These are phyloP conservation scores for Orchesellides sinensis DNA, from an alignment of 2,888 invertebrate species.

Conservation along the genomic window DNA sequence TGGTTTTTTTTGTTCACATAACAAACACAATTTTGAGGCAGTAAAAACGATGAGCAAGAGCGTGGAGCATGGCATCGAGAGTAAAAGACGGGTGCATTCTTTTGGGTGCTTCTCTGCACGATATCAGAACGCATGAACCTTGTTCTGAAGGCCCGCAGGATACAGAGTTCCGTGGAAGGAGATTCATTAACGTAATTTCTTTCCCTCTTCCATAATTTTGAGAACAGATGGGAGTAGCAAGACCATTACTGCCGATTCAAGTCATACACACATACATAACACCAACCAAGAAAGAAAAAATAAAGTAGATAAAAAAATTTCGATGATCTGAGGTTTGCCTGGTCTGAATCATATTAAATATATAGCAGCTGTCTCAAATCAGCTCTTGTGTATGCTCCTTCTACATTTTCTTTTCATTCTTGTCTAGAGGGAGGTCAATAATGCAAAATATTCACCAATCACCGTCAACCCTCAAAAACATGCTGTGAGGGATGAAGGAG, in stretches of 20 bases:
- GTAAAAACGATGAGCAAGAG: no score
- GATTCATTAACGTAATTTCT: conserved; percentile 63
- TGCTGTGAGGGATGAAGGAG: conserved; percentile 9
- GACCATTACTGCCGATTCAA: background rate
- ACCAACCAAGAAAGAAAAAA: conserved; percentile 4
- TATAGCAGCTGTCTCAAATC: conserved; percentile 27
- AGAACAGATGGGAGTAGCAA: conserved; percentile 59
- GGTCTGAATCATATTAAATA: conserved; percentile 24
- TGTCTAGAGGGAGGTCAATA: background rate
- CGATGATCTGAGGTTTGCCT: conserved; percentile 32
- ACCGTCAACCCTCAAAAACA: background rate
- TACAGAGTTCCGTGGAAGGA: conserved; percentile 61
- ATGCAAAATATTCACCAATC: background rate
- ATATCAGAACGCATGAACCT: conserved; percentile 57
- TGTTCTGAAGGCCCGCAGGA: conserved; percentile 62
- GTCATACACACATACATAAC: background rate
- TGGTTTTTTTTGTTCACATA: conserved; percentile 3
- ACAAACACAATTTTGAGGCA: conserved; percentile 13
- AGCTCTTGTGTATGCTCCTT: conserved; percentile 5
- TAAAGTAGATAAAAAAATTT: background rate
- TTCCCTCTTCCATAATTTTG: conserved; percentile 54
- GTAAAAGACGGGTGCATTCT: conserved; percentile 1
- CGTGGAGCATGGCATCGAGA: background rate
- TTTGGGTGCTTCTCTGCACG: conserved; percentile 62
- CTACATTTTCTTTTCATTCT: no score